Evolutionary conservation across 2,797 vertebrate genomes (phyloP).

Genomic region (Megaceryle alcyon): DNA sequence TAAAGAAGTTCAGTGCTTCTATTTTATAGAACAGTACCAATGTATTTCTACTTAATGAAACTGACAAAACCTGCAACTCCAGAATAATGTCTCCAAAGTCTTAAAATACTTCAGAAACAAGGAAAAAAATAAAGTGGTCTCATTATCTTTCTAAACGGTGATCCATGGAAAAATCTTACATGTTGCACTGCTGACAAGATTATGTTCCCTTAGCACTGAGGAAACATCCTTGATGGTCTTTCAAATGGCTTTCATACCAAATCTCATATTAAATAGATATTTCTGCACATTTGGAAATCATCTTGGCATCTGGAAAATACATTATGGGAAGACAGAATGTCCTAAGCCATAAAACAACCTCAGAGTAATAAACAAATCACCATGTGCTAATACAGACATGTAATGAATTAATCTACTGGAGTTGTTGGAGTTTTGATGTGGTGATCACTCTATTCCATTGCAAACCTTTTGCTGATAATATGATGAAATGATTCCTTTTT

Average conservation of each 20-base stretch:
- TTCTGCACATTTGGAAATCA: not conserved
- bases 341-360: not conserved
- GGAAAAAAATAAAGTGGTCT: not conserved
- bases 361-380: not conserved
- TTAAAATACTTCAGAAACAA: not conserved
- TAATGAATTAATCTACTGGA: not conserved
- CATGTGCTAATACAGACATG: not conserved
- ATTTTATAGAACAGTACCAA: not conserved
- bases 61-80: not conserved
- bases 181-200: not conserved
- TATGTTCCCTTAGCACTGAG: not conserved
- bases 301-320: not conserved
- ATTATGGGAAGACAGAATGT: not conserved
- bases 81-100: not conserved
- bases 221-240: not conserved
- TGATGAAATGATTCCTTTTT: not conserved
- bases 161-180: not conserved
- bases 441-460: not conserved
- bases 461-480: not conserved
- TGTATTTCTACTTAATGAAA: not conserved
- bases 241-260: not conserved
- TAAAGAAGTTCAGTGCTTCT: not conserved
- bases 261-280: not conserved
- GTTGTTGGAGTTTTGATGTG: not conserved
- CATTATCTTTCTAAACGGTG: not conserved